Conservation (phyloP, 1,140 invertebrate species). For the Penaeus vannamei region DNA sequence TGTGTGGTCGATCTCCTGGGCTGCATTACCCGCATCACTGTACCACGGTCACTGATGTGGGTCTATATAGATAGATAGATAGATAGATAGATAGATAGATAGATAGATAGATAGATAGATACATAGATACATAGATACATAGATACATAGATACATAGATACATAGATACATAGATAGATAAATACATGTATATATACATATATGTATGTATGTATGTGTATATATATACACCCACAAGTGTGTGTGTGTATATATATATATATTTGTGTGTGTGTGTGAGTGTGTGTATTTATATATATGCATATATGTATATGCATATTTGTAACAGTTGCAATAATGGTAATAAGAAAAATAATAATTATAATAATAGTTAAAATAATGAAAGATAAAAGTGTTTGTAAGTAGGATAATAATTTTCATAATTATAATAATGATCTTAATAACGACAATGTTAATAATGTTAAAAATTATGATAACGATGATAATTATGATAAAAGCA, state of each 20-base stretch:
- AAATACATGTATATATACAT: constrained; percentile 24
- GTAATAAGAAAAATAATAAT: too few relatives aligned
- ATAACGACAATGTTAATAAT: too few relatives aligned
- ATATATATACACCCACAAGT: background rate
- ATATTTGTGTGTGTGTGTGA: background rate
- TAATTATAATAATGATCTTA: too few relatives aligned
- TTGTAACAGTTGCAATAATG: too few relatives aligned
- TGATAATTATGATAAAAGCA: too few relatives aligned
- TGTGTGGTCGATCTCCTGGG: too few relatives aligned
- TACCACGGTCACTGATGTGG: too few relatives aligned
- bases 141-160: background rate
- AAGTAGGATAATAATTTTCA: too few relatives aligned
- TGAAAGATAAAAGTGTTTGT: background rate
- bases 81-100: constrained; percentile 5
- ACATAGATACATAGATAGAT: constrained; percentile 11
- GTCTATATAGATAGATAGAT: background rate
- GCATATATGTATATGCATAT: background rate
- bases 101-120: constrained; percentile 5
- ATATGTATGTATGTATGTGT: constrained; percentile 6
- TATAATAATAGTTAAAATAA: background rate
- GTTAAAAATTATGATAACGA: too few relatives aligned
- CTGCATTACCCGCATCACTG: too few relatives aligned
- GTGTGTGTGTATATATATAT: background rate
- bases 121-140: constrained; percentile 1
- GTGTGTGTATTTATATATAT: background rate